A percentile compares a stretch with the other conserved stretches of the same genome.
These are phyloP conservation scores for Limenitis camilla DNA, from an alignment of 2,888 invertebrate species.

Conservation along the genomic window DNA sequence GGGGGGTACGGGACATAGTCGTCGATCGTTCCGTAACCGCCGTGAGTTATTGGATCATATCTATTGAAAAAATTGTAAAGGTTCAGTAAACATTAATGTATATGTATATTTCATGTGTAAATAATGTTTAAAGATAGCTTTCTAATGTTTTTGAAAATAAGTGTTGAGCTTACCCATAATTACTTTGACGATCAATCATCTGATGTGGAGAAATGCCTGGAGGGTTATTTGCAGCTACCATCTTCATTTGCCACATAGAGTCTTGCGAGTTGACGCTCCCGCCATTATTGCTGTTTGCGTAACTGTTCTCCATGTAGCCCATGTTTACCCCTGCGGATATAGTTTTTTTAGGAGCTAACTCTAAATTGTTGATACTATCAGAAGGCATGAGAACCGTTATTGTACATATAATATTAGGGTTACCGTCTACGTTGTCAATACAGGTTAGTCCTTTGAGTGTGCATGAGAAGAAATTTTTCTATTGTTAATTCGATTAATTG, in stretches of 20 bases:
- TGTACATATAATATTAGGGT: constrained; percentile 21
- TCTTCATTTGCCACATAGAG: constrained; percentile 95
- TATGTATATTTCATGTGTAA: not conserved
- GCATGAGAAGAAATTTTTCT: constrained; percentile 24
- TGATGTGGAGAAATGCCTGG: constrained; percentile 69
- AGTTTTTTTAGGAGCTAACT: constrained; percentile 6
- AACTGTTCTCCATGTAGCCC: constrained; percentile 93
- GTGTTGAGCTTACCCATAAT: constrained; percentile 69
- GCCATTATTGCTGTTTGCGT: constrained; percentile 95
- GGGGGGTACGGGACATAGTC: constrained; percentile 87
- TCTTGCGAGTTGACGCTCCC: constrained; percentile 96
- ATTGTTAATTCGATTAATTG: not conserved
- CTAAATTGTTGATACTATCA: constrained; percentile 2
- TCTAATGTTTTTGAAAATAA: no score
- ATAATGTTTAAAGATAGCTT: no score
- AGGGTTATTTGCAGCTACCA: constrained; percentile 83
- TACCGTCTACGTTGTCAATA: constrained; percentile 46
- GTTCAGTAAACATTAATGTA: no score
- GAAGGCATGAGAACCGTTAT: constrained; percentile 25
- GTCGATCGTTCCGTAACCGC: constrained; percentile 86
- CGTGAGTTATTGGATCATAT: constrained; percentile 84
- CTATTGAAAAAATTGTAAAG: constrained; percentile 31
- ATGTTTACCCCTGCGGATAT: constrained; percentile 82
- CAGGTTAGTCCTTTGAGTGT: constrained; percentile 39
- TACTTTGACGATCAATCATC: constrained; percentile 79